phyloP scores from a whole-genome alignment of 2,888 invertebrate species.

The Crioceris asparagi region DNA sequence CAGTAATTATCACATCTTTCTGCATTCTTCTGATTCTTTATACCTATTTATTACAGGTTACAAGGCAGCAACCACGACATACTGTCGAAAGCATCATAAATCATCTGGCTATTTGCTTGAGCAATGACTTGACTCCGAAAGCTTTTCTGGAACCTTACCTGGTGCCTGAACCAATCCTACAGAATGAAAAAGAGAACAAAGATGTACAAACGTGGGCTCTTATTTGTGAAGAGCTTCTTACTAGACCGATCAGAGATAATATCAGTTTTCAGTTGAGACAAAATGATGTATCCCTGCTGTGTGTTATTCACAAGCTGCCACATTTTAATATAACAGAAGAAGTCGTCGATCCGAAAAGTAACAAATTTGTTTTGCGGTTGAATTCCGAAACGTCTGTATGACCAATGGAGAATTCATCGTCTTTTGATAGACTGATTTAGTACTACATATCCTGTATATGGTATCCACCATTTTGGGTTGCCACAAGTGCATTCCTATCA shows the following conservation, averaged over 20 bases:
- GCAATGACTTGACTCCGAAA: conserved; percentile 86
- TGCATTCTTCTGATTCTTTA: too few species aligned
- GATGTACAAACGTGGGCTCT: conserved; percentile 92
- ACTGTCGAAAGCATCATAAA: conserved; percentile 86
- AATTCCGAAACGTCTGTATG: conserved; percentile 97
- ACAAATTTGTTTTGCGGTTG: conserved; percentile 85
- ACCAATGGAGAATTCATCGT: conserved; percentile 38
- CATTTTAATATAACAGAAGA: conserved; percentile 94
- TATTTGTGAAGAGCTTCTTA: conserved; percentile 84
- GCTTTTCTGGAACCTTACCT: conserved; percentile 94
- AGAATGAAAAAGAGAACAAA: conserved; percentile 72
- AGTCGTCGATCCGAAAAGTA: conserved; percentile 90
- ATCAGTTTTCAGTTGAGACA: conserved; percentile 86
- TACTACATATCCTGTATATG: not conserved
- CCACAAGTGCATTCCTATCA: too few species aligned
- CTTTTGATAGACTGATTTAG: conserved; percentile 36
- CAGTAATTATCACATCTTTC: too few species aligned
- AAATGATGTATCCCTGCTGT: conserved; percentile 84
- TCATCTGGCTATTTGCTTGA: conserved; percentile 83
- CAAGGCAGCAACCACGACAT: conserved; percentile 91
- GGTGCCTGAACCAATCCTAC: conserved; percentile 70
- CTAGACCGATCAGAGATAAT: conserved; percentile 73
- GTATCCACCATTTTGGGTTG: too few species aligned
- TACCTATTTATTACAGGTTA: too few species aligned
- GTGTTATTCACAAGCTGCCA: conserved; percentile 76